phyloP scores from a whole-genome alignment of 2,113 vertebrate genomes.

The Lepus europaeus region DNA sequence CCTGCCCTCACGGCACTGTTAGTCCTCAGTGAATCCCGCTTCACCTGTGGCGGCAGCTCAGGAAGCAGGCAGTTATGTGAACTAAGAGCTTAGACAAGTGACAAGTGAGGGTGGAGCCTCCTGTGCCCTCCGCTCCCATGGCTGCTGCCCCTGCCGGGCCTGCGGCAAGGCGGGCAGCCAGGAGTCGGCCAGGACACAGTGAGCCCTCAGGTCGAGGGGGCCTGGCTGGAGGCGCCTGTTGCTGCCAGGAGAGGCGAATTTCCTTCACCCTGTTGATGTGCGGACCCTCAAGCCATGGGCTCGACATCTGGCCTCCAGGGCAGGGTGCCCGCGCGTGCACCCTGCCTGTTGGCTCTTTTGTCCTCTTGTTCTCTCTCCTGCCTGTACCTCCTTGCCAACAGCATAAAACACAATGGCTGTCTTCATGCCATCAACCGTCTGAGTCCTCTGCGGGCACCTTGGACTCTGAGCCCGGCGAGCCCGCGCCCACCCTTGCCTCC shows the following conservation, averaged over 20 bases:
- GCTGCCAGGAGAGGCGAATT: background rate
- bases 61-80: background rate
- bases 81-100: background rate
- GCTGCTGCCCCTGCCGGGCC: no score
- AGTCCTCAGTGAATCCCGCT: background rate
- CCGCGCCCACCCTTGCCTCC: background rate
- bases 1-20: background rate
- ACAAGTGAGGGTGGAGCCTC: background rate
- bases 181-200: background rate
- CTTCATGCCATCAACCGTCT: conserved; percentile 97
- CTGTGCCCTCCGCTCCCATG: no score
- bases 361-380: conserved; percentile 54
- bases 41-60: background rate
- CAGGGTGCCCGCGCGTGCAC: background rate
- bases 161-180: background rate
- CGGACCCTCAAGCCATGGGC: no score
- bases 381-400: conserved; percentile 82
- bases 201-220: background rate
- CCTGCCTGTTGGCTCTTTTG: conserved; percentile 12
- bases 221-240: background rate
- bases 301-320: no score
- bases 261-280: no score
- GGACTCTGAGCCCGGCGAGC: conserved; percentile 94
- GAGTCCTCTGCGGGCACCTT: conserved; percentile 96
- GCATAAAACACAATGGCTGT: conserved; percentile 96